Evolutionary conservation across 2,797 vertebrate species (phyloP).

Genomic region (Cryptoprocta ferox): DNA sequence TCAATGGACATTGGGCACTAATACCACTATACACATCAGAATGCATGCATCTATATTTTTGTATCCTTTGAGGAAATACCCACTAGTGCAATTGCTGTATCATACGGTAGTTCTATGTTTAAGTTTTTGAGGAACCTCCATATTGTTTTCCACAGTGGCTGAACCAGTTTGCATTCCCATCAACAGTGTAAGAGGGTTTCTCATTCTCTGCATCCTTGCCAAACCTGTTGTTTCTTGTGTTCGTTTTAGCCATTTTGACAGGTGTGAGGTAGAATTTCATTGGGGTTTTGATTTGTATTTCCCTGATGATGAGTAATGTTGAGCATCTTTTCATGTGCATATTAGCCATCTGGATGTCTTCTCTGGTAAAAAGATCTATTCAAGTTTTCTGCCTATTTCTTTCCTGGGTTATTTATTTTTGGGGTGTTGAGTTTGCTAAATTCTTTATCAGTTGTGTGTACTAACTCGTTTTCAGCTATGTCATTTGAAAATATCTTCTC

Average conservation of each 20-base stretch:
- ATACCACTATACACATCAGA: background rate
- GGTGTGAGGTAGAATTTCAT: background rate
- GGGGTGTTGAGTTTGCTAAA: background rate
- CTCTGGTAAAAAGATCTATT: background rate
- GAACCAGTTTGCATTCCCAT: background rate
- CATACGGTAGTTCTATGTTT: background rate
- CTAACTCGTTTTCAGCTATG: background rate
- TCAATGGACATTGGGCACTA: background rate
- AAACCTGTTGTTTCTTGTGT: background rate
- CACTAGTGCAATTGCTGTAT: background rate
- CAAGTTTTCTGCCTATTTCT: background rate
- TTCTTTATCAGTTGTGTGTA: background rate
- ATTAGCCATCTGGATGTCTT: background rate
- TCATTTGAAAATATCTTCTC: background rate
- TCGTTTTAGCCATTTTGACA: background rate
- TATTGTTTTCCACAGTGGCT: background rate
- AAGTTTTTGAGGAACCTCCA: background rate
- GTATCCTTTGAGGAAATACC: background rate
- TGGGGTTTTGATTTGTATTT: background rate
- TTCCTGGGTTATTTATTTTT: background rate
- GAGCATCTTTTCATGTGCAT: background rate
- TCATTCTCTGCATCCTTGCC: background rate
- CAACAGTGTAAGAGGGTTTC: background rate
- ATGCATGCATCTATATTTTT: background rate
- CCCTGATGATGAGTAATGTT: background rate